Evolutionary conservation across 2,113 vertebrate genomes (phyloP).

Genomic region (Pelobates fuscus): DNA sequence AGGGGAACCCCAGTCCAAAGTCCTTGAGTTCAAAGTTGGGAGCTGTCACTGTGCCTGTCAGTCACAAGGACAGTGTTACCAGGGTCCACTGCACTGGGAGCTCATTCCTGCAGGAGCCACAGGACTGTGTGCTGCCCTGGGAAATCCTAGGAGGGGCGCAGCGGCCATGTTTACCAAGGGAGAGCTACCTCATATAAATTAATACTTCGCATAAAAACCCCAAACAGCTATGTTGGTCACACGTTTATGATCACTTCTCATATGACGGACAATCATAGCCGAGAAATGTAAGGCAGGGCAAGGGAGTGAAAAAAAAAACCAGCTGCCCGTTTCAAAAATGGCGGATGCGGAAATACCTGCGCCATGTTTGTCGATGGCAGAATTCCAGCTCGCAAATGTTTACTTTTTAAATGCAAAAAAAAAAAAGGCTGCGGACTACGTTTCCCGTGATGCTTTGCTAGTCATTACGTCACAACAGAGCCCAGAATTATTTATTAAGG

Average conservation of each 20-base stretch:
- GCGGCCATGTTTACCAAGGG: slow-evolving; percentile 46
- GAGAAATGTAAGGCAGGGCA: background rate
- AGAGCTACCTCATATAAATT: background rate
- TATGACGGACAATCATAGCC: background rate
- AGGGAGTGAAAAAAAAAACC: background rate
- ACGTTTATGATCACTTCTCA: background rate
- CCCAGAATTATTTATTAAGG: no score
- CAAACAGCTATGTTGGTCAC: no score
- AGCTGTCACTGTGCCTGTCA: slow-evolving; percentile 25
- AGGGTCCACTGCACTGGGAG: slow-evolving; percentile 16
- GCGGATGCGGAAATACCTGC: background rate
- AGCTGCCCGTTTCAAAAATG: slow-evolving; percentile 26
- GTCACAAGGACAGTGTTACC: slow-evolving; percentile 36
- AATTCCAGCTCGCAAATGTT: background rate
- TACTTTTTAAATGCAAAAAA: no score
- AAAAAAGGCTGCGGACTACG: no score
- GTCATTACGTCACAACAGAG: no score
- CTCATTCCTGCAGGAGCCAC: slow-evolving; percentile 25
- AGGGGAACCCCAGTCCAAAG: slow-evolving; percentile 30
- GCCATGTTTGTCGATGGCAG: slow-evolving; percentile 31
- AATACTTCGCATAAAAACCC: no score
- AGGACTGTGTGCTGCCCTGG: slow-evolving; percentile 11
- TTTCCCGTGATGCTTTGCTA: no score
- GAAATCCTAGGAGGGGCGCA: slow-evolving; percentile 24
- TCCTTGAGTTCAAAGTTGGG: background rate